These are phyloP conservation scores for Dromius quadrimaculatus DNA, from an alignment of 2,888 invertebrate species.

Conservation along the genomic window DNA sequence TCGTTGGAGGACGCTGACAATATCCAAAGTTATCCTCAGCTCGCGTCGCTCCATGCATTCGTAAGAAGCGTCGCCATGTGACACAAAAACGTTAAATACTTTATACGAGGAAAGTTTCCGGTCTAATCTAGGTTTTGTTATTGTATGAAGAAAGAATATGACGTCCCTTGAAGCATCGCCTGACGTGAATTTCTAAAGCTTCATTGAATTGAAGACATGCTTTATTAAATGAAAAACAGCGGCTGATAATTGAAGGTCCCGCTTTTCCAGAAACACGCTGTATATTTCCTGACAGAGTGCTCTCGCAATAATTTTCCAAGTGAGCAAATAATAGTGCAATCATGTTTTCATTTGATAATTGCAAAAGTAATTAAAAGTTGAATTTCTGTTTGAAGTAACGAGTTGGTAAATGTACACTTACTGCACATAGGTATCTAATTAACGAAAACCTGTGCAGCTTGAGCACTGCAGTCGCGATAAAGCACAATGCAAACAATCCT, in stretches of 20 bases:
- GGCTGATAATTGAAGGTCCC: neutral
- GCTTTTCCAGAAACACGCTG: too few relatives aligned
- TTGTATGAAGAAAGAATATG: conserved; percentile 42
- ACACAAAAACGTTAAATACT: conserved; percentile 51
- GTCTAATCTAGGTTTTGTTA: conserved; percentile 50
- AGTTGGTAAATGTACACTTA: conserved; percentile 33
- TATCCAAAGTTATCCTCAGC: conserved; percentile 45
- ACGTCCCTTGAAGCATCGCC: conserved; percentile 31
- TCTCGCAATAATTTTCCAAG: too few relatives aligned
- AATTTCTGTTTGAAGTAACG: conserved; percentile 36
- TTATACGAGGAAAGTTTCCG: conserved; percentile 47
- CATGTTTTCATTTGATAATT: conserved; percentile 8
- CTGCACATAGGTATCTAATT: conserved; percentile 38
- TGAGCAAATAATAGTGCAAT: neutral
- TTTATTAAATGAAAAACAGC: neutral
- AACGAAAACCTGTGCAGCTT: conserved; percentile 34
- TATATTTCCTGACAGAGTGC: too few relatives aligned
- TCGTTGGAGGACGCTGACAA: conserved; percentile 22
- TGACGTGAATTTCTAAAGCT: conserved; percentile 46
- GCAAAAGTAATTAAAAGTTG: conserved; percentile 42
- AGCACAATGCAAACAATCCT: conserved; percentile 52
- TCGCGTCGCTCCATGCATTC: conserved; percentile 43
- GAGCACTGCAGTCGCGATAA: conserved; percentile 30
- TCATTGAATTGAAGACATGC: conserved; percentile 43
- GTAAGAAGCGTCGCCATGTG: conserved; percentile 44